Evolutionary conservation across 2,797 vertebrate species (phyloP), one percentile per base, ranked within the genome.

Genomic region (Lophius americanus): DNA sequence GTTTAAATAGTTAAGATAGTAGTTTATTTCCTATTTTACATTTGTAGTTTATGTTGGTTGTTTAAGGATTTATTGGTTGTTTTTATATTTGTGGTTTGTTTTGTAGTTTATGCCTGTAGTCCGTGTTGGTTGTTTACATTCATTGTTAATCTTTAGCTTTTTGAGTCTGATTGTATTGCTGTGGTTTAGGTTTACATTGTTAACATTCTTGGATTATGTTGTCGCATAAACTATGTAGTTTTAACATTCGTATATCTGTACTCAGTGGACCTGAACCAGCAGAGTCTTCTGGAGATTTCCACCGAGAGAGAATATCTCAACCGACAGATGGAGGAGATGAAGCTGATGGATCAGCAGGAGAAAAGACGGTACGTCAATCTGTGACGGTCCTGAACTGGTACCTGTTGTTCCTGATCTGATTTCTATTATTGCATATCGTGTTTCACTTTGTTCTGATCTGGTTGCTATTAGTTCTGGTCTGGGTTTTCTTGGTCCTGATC

Each of bases 191-290:
- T 23, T 23, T 23, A 23, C 23, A 23, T 23, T 23, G 23, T 23
- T 23, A 23, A 23, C 42, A 2, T 9, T 43, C 7, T 7, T 9
- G 42, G 23, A 23, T 23, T 23, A 23, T 23, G 23, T 23, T 23
- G 23, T 23, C 23, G 23, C 23, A 23, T 23, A 23, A 9, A 43
- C 3, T 47, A 33, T 58, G 43, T 32, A 39, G 47, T 33, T 48
- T 14, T 68, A 38, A 38, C 4, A 57, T 80, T 3, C 68, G 23
- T 23, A 23, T 23, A 23, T 23, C 23, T 23, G 43, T 12, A 12
- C 43, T 44, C 12, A 97, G 96, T 94, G 85, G 85, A 93, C 32
- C 76, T 80, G 67, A 95, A 95, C 81, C 71, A 52, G 10, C 91
- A 91, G 76, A 89, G 92, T 76, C 90, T 93, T 64, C 85, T 78